A percentile compares a stretch with the other conserved stretches of the same genome.
These are phyloP conservation scores for Nymphalis urticae DNA, from an alignment of 2,888 invertebrate species.

Conservation along the genomic window DNA sequence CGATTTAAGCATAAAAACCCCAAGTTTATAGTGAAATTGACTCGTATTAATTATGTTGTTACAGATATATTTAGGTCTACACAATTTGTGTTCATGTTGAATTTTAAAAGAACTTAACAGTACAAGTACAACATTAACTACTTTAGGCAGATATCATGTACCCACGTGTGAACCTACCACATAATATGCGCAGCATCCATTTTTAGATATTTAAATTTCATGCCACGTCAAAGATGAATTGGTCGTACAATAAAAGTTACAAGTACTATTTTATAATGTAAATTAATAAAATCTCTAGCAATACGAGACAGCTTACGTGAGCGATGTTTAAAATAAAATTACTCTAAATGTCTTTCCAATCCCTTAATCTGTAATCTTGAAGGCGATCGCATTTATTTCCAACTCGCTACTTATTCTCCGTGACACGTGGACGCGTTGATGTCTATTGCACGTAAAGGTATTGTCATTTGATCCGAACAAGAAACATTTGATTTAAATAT, in stretches of 20 bases:
- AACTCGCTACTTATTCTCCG: constrained; percentile 11
- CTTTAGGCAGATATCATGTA: no score
- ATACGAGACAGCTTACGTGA: not conserved
- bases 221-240: not conserved
- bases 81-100: no score
- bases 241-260: not conserved
- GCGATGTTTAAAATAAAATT: constrained; percentile 21
- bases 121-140: no score
- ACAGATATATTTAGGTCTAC: no score
- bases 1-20: no score
- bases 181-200: no score
- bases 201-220: not conserved
- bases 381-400: constrained; percentile 18
- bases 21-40: no score
- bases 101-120: no score
- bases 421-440: constrained; percentile 32
- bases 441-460: constrained; percentile 24
- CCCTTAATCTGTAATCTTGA: constrained; percentile 15
- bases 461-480: constrained; percentile 1
- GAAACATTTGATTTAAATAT: constrained; percentile 4
- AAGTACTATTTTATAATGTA: not conserved
- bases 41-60: no score
- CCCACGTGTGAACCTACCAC: no score
- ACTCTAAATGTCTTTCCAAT: constrained; percentile 23
- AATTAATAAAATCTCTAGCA: not conserved